Conservation (phyloP, 2,113 vertebrate genomes). For the Mus spicilegus region DNA sequence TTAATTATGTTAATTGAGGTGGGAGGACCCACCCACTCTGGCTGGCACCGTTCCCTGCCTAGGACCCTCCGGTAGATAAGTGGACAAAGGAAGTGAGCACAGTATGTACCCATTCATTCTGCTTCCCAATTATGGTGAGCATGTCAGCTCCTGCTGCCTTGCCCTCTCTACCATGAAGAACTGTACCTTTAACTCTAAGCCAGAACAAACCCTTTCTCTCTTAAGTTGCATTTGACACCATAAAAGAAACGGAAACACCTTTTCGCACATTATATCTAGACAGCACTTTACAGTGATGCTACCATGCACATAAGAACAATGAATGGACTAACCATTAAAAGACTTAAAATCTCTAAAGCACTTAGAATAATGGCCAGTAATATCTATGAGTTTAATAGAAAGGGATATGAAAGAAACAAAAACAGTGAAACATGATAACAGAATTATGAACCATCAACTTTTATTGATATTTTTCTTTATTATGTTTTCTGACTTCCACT, state of each 20-base stretch:
- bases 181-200: neutral
- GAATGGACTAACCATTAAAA: conserved; percentile 29
- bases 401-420: neutral
- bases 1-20: neutral
- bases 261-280: conserved; percentile 34
- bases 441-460: neutral
- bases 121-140: too few relatives aligned
- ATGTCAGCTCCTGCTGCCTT: neutral
- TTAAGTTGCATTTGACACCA: neutral
- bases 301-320: conserved; percentile 4
- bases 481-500: neutral
- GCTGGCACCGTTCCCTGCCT: neutral
- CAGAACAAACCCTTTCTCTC: neutral
- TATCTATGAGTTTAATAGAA: neutral
- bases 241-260: neutral
- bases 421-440: neutral
- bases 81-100: neutral
- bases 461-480: neutral
- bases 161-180: neutral
- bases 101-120: neutral
- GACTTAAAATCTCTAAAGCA: neutral
- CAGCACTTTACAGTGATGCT: neutral
- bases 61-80: neutral
- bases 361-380: neutral
- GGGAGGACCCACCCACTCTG: neutral